phyloP scores from a whole-genome alignment of 2,113 vertebrate genomes.

The Nicator chloris region DNA sequence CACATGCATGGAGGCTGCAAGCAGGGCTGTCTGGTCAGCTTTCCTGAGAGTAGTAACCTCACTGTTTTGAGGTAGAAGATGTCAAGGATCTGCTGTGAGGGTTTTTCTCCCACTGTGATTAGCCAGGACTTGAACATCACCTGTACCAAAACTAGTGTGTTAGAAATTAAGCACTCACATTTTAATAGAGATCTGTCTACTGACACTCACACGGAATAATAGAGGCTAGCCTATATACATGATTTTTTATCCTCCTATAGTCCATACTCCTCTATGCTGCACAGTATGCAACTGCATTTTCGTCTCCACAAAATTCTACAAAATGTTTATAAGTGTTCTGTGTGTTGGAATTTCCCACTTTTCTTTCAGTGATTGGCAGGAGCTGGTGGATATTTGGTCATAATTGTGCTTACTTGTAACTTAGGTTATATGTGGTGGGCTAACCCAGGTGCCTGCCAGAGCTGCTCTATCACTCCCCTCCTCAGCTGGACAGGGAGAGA shows the following conservation, averaged over 20 bases:
- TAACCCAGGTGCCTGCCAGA: background rate
- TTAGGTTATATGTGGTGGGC: background rate
- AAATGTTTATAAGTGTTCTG: background rate
- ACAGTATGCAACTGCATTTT: background rate
- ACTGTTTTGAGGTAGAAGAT: background rate
- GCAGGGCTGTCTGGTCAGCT: background rate
- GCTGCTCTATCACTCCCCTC: background rate
- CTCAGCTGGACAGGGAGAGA: background rate
- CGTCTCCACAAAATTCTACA: background rate
- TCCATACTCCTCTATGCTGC: background rate
- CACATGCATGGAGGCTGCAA: fast-evolving
- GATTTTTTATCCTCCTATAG: background rate
- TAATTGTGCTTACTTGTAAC: background rate
- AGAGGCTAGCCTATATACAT: background rate
- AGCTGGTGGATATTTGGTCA: background rate
- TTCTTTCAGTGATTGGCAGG: background rate
- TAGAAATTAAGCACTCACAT: background rate
- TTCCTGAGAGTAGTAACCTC: background rate
- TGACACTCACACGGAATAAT: background rate
- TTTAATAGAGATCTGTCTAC: background rate
- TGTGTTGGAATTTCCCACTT: background rate
- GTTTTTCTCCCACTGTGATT: background rate
- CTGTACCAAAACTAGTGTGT: background rate
- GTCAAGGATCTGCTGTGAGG: background rate
- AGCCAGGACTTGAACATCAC: background rate